Base-by-base conservation (phyloP, 1,140 invertebrate species). In the Trichonephila inaurata region DNA sequence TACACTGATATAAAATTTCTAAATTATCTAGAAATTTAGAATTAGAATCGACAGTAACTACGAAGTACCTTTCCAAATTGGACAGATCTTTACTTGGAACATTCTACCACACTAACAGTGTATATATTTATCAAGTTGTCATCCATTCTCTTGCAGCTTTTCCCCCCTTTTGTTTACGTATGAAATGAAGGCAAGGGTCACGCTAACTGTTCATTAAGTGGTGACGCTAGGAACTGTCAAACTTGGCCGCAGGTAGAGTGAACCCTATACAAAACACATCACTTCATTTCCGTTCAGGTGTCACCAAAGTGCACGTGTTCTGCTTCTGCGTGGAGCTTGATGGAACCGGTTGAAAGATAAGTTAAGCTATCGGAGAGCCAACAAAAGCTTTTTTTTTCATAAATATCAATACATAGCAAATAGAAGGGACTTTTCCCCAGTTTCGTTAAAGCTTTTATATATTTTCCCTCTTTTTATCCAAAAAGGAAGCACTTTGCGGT, bases 231-330 rank as follows among this genome's bases (percentile, higher is more conserved):
- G 66, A 69, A 10, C 51, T 51, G 51, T 64, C 72, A 77, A 33
- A 77, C 18, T 18, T 77, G 33, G 72, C 33, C 33, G 16, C 14
- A 33, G 16, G 24, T 33, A 24, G 62, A 19, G 72, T 77, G 72
- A 77, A 77, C 72, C 33, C 72, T 24, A 51, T 10, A 69, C 66
- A 69, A 21, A 69, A 69, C 33, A 28, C 72, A 7, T 33, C 72
- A 33, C 28, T 77, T 77, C 72, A 77, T 33, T 77, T 77, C 72
- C 72, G 72, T 77, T 77, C 72, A 77, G 72, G 72, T 77, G 72
- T 77, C 72, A 77, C 72, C 72, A 40, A 18, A 77, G 33, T 77
- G 72, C 72, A 77, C 72, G 28, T 77, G 72, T 77, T 77, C 16
- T 16, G 72, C 28, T 77, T 77, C 33, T 77, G 14, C 28, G 24